Evolutionary conservation across 2,888 invertebrate species (phyloP).

Genomic region (Drosophila nr. fundita): DNA sequence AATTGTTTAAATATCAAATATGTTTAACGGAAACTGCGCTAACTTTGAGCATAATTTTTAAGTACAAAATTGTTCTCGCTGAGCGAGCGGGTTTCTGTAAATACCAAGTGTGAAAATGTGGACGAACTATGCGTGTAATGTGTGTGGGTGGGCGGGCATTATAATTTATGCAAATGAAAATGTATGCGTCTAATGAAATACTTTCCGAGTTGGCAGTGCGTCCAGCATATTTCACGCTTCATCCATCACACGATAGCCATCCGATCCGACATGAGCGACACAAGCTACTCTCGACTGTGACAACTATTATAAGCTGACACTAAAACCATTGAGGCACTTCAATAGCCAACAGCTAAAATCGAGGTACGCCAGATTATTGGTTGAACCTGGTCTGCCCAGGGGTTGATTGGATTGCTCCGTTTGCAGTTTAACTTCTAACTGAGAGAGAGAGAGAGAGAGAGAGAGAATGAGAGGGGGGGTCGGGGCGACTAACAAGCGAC

Average conservation of each 20-base stretch:
- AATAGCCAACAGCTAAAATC: conserved; percentile 39
- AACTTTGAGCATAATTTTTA: neutral
- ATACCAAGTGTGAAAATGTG: conserved; percentile 12
- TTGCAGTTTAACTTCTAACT: conserved; percentile 69
- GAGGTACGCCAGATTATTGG: conserved; percentile 3
- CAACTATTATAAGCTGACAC: conserved; percentile 79
- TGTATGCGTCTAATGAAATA: conserved; percentile 25
- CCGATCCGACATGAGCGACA: conserved; percentile 29
- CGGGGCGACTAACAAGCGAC: conserved; percentile 63
- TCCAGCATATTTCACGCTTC: conserved; percentile 71
- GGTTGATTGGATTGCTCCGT: conserved; percentile 64
- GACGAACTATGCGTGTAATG: conserved; percentile 28
- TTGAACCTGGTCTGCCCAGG: conserved; percentile 44
- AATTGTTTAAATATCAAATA: neutral
- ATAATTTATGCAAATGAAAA: conserved; percentile 60
- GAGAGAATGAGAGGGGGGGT: neutral
- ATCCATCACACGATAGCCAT: conserved; percentile 62
- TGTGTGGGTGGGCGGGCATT: conserved; percentile 1
- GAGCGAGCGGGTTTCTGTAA: conserved; percentile 27
- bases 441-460: conserved; percentile 6
- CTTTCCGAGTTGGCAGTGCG: neutral
- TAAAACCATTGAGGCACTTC: conserved; percentile 77
- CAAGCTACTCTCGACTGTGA: conserved; percentile 54
- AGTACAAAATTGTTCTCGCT: neutral
- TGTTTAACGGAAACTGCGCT: neutral